Evolutionary conservation across 2,888 invertebrate species (phyloP).

Genomic region (Agrenia bidenticulata): DNA sequence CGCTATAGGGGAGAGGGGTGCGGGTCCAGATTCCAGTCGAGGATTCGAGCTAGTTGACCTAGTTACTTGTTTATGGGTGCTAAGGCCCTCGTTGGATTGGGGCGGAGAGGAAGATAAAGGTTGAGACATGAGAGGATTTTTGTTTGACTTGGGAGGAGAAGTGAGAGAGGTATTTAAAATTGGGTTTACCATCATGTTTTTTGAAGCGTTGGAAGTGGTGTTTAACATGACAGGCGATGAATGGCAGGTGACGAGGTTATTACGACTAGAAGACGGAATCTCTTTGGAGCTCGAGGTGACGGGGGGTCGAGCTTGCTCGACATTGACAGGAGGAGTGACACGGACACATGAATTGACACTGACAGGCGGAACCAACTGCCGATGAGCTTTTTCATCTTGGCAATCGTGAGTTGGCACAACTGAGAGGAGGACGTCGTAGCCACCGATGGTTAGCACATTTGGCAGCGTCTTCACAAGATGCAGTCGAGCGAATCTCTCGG

Average conservation of each 20-base stretch:
- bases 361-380: background rate
- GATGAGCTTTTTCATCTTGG: no score
- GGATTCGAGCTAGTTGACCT: slow-evolving; percentile 41
- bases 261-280: slow-evolving; percentile 1
- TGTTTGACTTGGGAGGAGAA: no score
- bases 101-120: background rate
- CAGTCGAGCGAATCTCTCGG: slow-evolving; percentile 55
- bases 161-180: no score
- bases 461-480: slow-evolving; percentile 49
- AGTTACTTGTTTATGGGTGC: slow-evolving; percentile 33
- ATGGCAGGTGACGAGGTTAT: slow-evolving; percentile 14
- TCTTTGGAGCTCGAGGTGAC: background rate
- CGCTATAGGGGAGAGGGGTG: slow-evolving; percentile 20
- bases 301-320: background rate
- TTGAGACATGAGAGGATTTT: background rate
- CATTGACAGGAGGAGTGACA: slow-evolving; percentile 9
- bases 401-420: no score
- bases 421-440: slow-evolving; percentile 34
- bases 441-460: slow-evolving; percentile 34
- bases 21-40: slow-evolving; percentile 31
- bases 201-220: no score
- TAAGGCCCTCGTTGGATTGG: slow-evolving; percentile 11
- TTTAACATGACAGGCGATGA: background rate
- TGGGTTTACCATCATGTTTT: no score
- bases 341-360: background rate